phyloP scores from a whole-genome alignment of 2,888 invertebrate species.

The Mythimna vitellina region DNA sequence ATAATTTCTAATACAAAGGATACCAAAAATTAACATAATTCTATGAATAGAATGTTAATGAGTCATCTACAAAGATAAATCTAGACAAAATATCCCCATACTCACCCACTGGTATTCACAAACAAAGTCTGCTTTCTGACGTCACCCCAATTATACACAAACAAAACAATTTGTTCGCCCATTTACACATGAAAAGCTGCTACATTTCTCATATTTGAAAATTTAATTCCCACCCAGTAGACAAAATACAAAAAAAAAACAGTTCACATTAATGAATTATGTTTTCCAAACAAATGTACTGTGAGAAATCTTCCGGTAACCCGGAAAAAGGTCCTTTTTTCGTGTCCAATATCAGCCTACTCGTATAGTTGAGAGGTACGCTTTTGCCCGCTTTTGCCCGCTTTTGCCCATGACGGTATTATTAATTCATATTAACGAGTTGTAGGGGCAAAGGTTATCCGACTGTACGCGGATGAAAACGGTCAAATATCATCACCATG shows the following conservation, averaged over 20 bases:
- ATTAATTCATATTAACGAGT: constrained; percentile 80
- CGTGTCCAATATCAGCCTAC: constrained; percentile 36
- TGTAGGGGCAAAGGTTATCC: constrained; percentile 65
- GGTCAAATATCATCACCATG: constrained; percentile 56
- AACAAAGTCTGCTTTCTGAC: constrained; percentile 17
- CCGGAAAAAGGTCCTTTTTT: constrained; percentile 21
- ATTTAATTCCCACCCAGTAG: constrained; percentile 27
- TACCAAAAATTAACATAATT: not conserved
- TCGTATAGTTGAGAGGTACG: constrained; percentile 26
- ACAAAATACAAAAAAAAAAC: constrained; percentile 16
- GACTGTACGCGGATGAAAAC: constrained; percentile 64
- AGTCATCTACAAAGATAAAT: constrained; percentile 10
- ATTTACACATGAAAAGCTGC: constrained; percentile 49
- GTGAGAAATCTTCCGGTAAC: constrained; percentile 11
- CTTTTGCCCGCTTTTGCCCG: constrained; percentile 56
- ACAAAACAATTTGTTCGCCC: constrained; percentile 51
- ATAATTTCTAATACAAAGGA: not conserved
- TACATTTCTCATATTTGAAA: constrained; percentile 43
- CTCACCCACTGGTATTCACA: not conserved
- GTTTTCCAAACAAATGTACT: constrained; percentile 39
- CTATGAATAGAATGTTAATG: constrained; percentile 3
- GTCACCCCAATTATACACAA: constrained; percentile 50
- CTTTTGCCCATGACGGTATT: constrained; percentile 64
- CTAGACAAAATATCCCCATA: constrained; percentile 1
- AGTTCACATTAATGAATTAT: constrained; percentile 46